Base-by-base conservation (phyloP, 2,113 vertebrate genomes). In the Fulica atra region DNA sequence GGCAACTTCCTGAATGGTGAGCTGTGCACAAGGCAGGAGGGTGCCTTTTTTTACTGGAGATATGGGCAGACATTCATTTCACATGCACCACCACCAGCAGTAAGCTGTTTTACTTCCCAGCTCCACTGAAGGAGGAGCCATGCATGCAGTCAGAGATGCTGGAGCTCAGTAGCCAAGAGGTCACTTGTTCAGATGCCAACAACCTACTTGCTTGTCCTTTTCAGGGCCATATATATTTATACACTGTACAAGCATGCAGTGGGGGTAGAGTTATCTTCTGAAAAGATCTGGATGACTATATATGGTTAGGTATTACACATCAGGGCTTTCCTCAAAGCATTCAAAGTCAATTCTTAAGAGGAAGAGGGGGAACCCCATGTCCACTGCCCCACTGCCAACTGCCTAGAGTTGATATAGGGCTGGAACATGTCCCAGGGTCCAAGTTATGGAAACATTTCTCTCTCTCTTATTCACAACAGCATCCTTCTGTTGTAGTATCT, bases 1-100 rank as follows among this genome's bases (percentile, higher is more conserved):
- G 28, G 16, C 16, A 87, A 18, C 21, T 1, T 38, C 10, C 26
- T 2, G 4, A 51, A 46, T 20, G 23, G 21, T 12, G 44, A 69
- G 29, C 19, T 38, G 38, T 48, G 64, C 64, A 29, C 0, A 0
- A 21, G 8, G 2, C 0, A 0, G 14, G 13, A 44, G 16, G 13
- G 40, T 59, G 44, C 33, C 26, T 60, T n/a, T 86, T 65, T 56
- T 51, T 77, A 28, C 29, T 57, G 25, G 38, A 81, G 44, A 4
- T 54, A 7, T 4, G 61, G 42, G 11, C 31, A 88, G 57, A 31
- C 10, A 7, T 17, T 71, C 42, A 33, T 82, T 50, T 86, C n/a
- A 36, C 4, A 6, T 21, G 18, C 13, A 33, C 13, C 38, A 64
- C 1, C 71, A 86, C 3, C 53, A 60, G 12, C 2, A 3, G 16